Base-by-base conservation (phyloP, 2,113 vertebrate species). In the Hypomesus transpacificus region DNA sequence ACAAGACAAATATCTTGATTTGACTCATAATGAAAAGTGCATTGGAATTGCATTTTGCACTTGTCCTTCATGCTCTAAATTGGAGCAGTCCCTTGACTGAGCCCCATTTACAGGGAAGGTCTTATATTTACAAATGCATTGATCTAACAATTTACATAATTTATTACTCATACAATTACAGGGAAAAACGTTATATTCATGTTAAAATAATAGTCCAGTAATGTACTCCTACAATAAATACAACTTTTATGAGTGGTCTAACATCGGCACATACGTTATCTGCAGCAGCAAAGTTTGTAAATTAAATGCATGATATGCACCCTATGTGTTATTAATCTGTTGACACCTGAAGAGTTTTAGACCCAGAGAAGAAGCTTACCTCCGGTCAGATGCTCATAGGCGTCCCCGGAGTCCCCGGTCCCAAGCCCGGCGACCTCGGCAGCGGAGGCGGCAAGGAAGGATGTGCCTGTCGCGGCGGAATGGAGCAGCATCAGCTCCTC, bases 401-500 rank as follows among this genome's bases (percentile, higher is more conserved):
- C 90, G 63, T 95, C 94, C 39, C 86, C 90, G 8, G 90, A 46
- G 28, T 97, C 95, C 21, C 89, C 94, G 70, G 90, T 83, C 76
- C 90, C 90, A 86, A 94, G 94, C 14, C 92, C 92, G 74, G 87
- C 82, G 66, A 87, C 86, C 78, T 94, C 94, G 9, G 89, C 81
- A 18, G 89, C 92, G 0, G 92, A 82, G 7, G 91, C 89, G 11
- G 91, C 92, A 58, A 96, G 91, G 82, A 96, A 94, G 68, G 95
- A 93, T 78, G 93, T 92, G 46, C 94, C 94, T 9, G 79, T 81
- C 3, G 84, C 81, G 11, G 93, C 94, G 50, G 90, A 91, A 81
- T 91, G 90, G 84, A 97, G 91, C 88, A 98, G 82, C 94, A 96
- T 92, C 91, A 97, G 94, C 87, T 98, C 96, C 80, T 98, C 96